Evolutionary conservation across 2,888 invertebrate species (phyloP).

Genomic region (Calliscelio sp.): DNA sequence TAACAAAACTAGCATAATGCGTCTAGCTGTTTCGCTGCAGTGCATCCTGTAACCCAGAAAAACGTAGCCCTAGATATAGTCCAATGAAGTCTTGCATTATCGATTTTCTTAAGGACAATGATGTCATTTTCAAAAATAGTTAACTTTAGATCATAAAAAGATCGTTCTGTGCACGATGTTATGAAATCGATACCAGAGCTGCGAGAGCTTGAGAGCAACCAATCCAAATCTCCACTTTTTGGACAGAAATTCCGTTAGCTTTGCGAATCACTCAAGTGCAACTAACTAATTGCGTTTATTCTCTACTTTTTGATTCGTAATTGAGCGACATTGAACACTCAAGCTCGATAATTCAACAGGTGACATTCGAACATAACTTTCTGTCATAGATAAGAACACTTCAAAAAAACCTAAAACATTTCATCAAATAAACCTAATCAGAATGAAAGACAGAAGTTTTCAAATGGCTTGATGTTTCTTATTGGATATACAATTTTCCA

Average conservation of each 20-base stretch:
- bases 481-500: too few relatives aligned
- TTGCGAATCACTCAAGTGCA: not conserved
- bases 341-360: conserved; percentile 44
- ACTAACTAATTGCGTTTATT: conserved; percentile 8
- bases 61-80: conserved; percentile 57
- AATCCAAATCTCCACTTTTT: not conserved
- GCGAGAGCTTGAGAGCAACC: not conserved
- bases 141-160: conserved; percentile 31
- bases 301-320: conserved; percentile 12
- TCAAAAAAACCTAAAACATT: too few relatives aligned
- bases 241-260: too few relatives aligned
- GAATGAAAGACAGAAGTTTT: too few relatives aligned
- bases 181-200: conserved; percentile 31
- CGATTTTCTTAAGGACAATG: conserved; percentile 44
- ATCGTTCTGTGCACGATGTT: conserved; percentile 31
- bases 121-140: conserved; percentile 45
- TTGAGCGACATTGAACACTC: not conserved
- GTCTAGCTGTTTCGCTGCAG: conserved; percentile 54
- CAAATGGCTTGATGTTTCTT: too few relatives aligned
- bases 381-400: not conserved
- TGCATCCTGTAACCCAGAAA: conserved; percentile 68
- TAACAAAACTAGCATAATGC: conserved; percentile 38
- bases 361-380: conserved; percentile 25
- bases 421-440: too few relatives aligned
- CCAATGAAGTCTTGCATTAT: conserved; percentile 47